Evolutionary conservation across 2,888 invertebrate genomes (phyloP), one percentile per base, ranked within the genome.

Genomic region (Troides oblongomaculatus): DNA sequence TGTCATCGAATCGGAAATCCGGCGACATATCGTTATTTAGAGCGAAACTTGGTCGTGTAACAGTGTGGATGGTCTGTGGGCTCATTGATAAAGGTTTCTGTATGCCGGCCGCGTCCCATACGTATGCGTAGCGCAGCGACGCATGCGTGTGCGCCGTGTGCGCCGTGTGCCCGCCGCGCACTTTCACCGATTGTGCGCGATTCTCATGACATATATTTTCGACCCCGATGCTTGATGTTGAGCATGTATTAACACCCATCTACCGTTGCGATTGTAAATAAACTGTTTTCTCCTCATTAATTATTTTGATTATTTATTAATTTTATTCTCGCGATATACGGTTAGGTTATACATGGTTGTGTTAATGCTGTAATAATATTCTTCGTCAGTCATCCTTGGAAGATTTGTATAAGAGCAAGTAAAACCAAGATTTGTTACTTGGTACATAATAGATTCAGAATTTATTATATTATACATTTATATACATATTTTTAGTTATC

Each of bases 11-110:
- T 88, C 86, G 90, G 89, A 90, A 84, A 90, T 91, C 90, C 90
- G 90, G 89, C 81, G 81, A 84, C 84, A 83, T 82, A 79, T 84
- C 81, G 81, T 82, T 85, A 88, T 90, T 85, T 85, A 84, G 89
- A 89, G 88, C 88, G 88, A 83, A 84, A 87, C 87, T 84, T 81
- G 79, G 83, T 78, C 83, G 84, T 83, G 85, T 84, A 84, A 83
- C 85, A 84, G 82, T 84, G 81, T 81, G 56, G 84, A 80, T 84
- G 83, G 84, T 80, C 80, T 84, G 84, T 84, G 85, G 83, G 83
- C 84, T 87, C 88, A 87, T 88, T 87, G 88, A 85, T 83, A 81
- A 80, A 74, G 75, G 78, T 74, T 72, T 79, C 78, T 74, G 82
- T 82, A 87, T 85, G 84, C 85, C 81, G 82, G 85, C 77, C 82